Evolutionary conservation across 2,113 vertebrate species (phyloP).

Genomic region (Nesoenas mayeri): DNA sequence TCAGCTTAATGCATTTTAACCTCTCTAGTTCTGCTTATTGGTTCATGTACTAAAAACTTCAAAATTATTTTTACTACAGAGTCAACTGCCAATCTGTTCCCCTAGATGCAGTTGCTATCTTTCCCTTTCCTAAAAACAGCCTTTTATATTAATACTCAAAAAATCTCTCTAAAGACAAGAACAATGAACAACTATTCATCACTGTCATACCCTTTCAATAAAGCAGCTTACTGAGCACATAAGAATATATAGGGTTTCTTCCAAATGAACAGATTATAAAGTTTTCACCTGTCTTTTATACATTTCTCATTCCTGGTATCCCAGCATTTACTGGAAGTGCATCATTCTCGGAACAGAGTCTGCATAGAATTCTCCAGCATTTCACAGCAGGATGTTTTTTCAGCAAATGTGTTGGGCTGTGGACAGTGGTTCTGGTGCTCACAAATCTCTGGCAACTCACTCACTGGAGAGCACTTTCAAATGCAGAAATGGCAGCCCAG

Average conservation of each 20-base stretch:
- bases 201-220: not conserved
- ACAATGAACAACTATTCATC: not conserved
- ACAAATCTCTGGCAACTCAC: not conserved
- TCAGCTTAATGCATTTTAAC: not conserved
- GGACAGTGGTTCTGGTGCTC: not conserved
- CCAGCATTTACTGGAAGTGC: not conserved
- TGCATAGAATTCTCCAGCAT: not conserved
- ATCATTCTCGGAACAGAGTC: not conserved
- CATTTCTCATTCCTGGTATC: not conserved
- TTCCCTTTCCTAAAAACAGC: not conserved
- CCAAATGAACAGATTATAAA: not conserved
- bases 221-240: not conserved
- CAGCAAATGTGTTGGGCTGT: not conserved
- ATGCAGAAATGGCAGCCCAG: not conserved
- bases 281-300: not conserved
- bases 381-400: not conserved
- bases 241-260: not conserved
- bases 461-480: not conserved
- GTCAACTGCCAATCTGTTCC: not conserved
- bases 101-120: not conserved
- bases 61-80: constrained; percentile 7
- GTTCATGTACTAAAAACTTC: not conserved
- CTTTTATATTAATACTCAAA: not conserved
- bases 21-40: not conserved
- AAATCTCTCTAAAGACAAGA: not conserved